Conservation (phyloP, 2,888 invertebrate species). For the Caenorhabditis macrosperma region DNA sequence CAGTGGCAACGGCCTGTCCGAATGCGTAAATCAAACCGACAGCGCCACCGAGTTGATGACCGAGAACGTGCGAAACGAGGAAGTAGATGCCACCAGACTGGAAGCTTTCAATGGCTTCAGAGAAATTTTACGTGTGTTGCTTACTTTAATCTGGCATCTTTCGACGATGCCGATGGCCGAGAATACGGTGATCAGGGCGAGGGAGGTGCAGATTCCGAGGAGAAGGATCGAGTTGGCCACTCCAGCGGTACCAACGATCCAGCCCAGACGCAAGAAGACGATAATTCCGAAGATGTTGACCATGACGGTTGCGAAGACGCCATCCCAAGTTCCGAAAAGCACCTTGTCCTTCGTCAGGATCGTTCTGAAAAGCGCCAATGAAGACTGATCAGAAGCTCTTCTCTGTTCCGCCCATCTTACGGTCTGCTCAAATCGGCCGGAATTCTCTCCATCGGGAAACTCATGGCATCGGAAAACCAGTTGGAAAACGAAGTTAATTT, state of each 20-base stretch:
- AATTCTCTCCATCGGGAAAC: constrained; percentile 18
- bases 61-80: constrained; percentile 92
- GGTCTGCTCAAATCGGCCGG: constrained; percentile 41
- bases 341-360: constrained; percentile 96
- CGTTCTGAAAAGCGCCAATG: constrained; percentile 82
- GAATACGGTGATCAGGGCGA: constrained; percentile 92
- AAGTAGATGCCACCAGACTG: constrained; percentile 99
- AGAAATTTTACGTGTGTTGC: constrained; percentile 85
- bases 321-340: constrained; percentile 97
- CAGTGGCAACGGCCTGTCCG: constrained; percentile 96
- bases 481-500: not conserved
- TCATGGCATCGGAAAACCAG: not conserved
- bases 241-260: constrained; percentile 88
- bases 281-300: constrained; percentile 98
- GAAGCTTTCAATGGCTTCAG: too few relatives aligned
- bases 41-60: constrained; percentile 93
- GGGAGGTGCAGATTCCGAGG: constrained; percentile 85
- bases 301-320: constrained; percentile 96
- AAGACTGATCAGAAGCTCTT: not conserved
- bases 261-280: constrained; percentile 95
- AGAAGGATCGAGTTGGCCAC: constrained; percentile 82
- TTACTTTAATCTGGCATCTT: constrained; percentile 72
- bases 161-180: constrained; percentile 97
- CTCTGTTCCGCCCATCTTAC: constrained; percentile 1
- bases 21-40: constrained; percentile 95